These are phyloP conservation scores for Troilus luridus DNA, from an alignment of 2,888 invertebrate genomes.

Conservation along the genomic window DNA sequence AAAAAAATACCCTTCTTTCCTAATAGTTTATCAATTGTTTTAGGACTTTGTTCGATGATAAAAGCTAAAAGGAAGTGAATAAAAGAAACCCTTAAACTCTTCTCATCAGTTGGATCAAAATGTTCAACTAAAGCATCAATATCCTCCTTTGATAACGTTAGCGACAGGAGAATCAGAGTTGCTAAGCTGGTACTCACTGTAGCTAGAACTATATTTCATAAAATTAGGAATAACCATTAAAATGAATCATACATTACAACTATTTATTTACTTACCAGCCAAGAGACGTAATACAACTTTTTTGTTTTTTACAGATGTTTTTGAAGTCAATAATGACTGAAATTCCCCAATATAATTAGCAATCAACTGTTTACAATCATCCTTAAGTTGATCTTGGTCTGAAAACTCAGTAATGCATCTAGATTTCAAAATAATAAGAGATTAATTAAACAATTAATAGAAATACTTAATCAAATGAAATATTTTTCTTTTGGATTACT, in stretches of 20 bases:
- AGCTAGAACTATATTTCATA: conserved; percentile 59
- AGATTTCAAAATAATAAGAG: neutral
- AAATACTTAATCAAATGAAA: neutral
- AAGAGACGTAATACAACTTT: conserved; percentile 61
- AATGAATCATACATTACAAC: neutral
- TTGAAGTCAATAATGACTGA: conserved; percentile 50
- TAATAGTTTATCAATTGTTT: conserved; percentile 59
- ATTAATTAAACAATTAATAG: neutral
- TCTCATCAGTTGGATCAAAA: conserved; percentile 58
- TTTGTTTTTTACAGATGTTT: conserved; percentile 53
- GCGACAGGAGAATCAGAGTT: conserved; percentile 57
- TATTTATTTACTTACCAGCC: conserved; percentile 55
- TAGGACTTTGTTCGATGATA: conserved; percentile 60
- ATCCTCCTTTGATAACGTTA: conserved; percentile 60
- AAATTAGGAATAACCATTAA: neutral
- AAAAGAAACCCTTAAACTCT: conserved; percentile 61
- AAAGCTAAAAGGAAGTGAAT: conserved; percentile 63
- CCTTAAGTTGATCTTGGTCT: conserved; percentile 49
- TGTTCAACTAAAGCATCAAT: conserved; percentile 57
- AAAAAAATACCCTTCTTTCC: conserved; percentile 45
- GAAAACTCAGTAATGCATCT: conserved; percentile 57
- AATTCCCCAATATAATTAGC: conserved; percentile 60
- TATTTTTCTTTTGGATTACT: neutral
- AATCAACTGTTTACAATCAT: conserved; percentile 61
- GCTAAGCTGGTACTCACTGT: conserved; percentile 58